Base-by-base conservation (phyloP, 2,797 vertebrate species). In the Enteromius mattozi region DNA sequence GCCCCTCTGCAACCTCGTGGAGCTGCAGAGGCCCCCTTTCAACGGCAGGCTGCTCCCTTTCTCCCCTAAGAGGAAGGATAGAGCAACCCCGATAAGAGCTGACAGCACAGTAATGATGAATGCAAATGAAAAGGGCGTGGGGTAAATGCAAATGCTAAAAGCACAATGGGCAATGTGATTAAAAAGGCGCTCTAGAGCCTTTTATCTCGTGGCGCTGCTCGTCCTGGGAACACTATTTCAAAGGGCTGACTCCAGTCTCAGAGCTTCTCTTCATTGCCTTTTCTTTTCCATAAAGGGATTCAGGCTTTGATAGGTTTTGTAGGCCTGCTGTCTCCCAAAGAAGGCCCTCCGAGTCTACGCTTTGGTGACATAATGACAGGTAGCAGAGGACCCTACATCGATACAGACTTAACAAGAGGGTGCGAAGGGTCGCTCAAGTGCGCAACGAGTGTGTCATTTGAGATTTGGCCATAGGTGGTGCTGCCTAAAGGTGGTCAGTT, bases 51-150 rank as follows among this genome's bases (percentile, higher is more conserved):
- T 79, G 21, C 56, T 84, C 33, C 66, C 49, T 66, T 87, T 54
- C 42, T 63, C 35, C 56, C 54, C 63, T 66, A 40, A 59, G 21
- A 77, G 74, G 85, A 85, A 85, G 87, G 84, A 81, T 78, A 85
- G 61, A 63, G 78, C 16, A 78, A 79, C 59, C 81, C 30, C 70
- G 90, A 93, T 94, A 88, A 82, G 91, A 91, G 88, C 90, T 93
- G 94, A 94, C 94, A 94, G 91, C 86, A 61, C 86, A 63, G 92
- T 93, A 94, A 93, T 94, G 93, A 93, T 81, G 91, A 89, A 89
- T 92, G 91, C 92, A 94, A 94, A 94, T 94, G 89, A 91, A 92
- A 87, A 87, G 90, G 92, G 91, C 83, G 88, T 90, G 86, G 88
- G 87, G 81, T 78, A 91, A 91, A 93, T 91, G 92, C 90, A 91